Evolutionary conservation across 2,888 invertebrate species (phyloP), one percentile per base, ranked within the genome.

Genomic region (Anorthoa munda): DNA sequence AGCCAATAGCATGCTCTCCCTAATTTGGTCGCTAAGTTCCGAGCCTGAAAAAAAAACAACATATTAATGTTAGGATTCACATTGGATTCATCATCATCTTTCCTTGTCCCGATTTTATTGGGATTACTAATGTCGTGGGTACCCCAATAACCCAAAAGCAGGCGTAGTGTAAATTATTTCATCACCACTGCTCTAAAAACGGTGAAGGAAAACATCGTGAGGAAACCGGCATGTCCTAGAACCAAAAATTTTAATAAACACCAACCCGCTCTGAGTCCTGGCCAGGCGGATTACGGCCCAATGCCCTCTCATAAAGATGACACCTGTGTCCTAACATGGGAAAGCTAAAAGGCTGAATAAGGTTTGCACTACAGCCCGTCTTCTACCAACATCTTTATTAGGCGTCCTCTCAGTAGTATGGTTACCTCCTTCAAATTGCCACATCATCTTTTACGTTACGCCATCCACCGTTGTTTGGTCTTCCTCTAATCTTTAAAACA

Each of bases 1-100:
- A 99, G 97, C 98, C 98, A 98, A 92, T 98, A 98, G 88, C 98
- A 98, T 53, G 97, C 95, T 84, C 97, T 97, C 74, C 98, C 97
- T 92, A 98, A 95, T 87, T 97, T 96, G 90, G 97, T 94, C 60
- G 97, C 97, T 87, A 94, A 94, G 63, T 92, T 81, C 84, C 96
- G 95, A 86, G 93, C 90, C 97, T 97, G 94, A 77, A 96, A 95
- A 78, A 70, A 68, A 59, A 65, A 73, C 13, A 68, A 61, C 56
- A 73, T 11, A 50, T 12, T 21, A 9, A n/a, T n/a, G 13, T n/a
- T 21, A 65, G 31, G 39, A 31, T 39, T 39, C 7, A 39, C 39
- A 39, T 39, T 39, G 0, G 39, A 39, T 39, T 39, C 39, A 39
- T 9, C 7, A 39, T 9, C 39, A 39, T 0, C 7, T 39, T 39